Evolutionary conservation across 2,113 vertebrate species (phyloP).

Genomic region (Poecilia latipinna): DNA sequence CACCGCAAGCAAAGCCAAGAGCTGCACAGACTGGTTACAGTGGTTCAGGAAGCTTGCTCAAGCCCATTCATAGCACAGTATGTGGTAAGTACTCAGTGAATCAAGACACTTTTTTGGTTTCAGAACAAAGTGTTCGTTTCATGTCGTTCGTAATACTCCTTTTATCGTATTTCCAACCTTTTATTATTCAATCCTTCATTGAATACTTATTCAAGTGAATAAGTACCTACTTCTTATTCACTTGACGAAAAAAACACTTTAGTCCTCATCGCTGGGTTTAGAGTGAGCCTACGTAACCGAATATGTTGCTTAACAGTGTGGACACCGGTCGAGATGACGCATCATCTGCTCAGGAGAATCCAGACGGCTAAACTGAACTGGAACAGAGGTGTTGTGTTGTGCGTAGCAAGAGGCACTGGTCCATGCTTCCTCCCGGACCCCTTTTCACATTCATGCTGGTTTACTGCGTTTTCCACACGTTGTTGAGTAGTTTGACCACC

Average conservation of each 20-base stretch:
- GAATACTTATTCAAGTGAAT: too few species aligned
- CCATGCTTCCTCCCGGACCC: slow-evolving; percentile 25
- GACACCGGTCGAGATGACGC: slow-evolving; percentile 8
- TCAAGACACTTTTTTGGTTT: slow-evolving; percentile 72
- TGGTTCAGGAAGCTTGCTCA: neutral
- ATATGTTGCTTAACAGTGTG: slow-evolving; percentile 1
- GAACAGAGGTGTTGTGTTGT: slow-evolving; percentile 57
- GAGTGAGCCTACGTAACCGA: slow-evolving; percentile 3
- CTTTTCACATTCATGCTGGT: neutral
- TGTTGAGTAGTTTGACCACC: slow-evolving; percentile 80
- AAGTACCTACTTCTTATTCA: neutral
- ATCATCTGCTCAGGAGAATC: slow-evolving; percentile 16
- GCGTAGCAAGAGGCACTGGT: slow-evolving; percentile 53
- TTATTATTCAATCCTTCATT: neutral
- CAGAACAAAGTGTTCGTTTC: slow-evolving; percentile 39
- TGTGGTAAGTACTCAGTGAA: slow-evolving; percentile 55
- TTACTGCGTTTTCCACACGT: slow-evolving; percentile 80
- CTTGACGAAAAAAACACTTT: neutral
- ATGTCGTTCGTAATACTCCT: slow-evolving; percentile 16
- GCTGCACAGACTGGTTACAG: slow-evolving; percentile 15
- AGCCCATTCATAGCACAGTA: neutral
- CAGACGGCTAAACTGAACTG: slow-evolving; percentile 21
- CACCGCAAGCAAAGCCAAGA: slow-evolving; percentile 25
- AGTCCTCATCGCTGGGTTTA: neutral
- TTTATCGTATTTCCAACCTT: slow-evolving; percentile 28